These are phyloP conservation scores for Axinella damicornis DNA, from an alignment of 37 sponge, comb jelly and placozoan species.

Conservation along the genomic window DNA sequence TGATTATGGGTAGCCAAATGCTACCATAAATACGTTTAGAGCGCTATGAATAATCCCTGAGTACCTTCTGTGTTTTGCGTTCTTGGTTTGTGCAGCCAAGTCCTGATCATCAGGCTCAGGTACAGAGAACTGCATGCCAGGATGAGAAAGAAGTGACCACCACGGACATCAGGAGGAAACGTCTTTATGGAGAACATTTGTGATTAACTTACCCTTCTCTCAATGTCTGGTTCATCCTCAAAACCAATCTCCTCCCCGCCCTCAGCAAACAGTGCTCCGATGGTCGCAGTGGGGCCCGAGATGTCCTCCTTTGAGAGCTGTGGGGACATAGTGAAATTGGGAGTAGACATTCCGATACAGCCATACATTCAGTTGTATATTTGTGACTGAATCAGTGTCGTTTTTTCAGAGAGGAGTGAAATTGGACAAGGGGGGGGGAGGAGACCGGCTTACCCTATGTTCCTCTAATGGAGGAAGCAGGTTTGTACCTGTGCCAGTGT, in stretches of 20 bases:
- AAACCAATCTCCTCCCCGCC: too few relatives aligned
- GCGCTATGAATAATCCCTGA: background rate
- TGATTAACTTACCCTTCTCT: background rate
- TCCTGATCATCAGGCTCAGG: conserved; percentile 18
- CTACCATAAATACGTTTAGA: too few relatives aligned
- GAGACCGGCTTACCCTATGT: too few relatives aligned
- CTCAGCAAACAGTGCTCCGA: conserved; percentile 27
- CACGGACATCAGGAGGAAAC: too few relatives aligned
- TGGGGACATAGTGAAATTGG: too few relatives aligned
- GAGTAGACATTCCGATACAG: too few relatives aligned
- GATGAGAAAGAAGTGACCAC: too few relatives aligned
- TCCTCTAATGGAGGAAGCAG: too few relatives aligned
- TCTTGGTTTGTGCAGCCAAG: conserved; percentile 41
- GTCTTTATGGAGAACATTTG: too few relatives aligned
- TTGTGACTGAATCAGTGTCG: too few relatives aligned
- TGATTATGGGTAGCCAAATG: background rate
- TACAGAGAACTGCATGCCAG: background rate
- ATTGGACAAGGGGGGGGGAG: background rate
- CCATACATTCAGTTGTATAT: too few relatives aligned
- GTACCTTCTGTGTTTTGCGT: conserved; percentile 70
- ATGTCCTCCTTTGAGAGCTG: conserved; percentile 45
- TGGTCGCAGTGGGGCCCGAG: conserved; percentile 22
- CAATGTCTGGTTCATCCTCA: background rate
- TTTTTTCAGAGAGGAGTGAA: background rate
- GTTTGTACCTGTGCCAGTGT: too few relatives aligned